Base-by-base conservation (phyloP, 2,888 invertebrate genomes). In the Ormia ochracea region DNA sequence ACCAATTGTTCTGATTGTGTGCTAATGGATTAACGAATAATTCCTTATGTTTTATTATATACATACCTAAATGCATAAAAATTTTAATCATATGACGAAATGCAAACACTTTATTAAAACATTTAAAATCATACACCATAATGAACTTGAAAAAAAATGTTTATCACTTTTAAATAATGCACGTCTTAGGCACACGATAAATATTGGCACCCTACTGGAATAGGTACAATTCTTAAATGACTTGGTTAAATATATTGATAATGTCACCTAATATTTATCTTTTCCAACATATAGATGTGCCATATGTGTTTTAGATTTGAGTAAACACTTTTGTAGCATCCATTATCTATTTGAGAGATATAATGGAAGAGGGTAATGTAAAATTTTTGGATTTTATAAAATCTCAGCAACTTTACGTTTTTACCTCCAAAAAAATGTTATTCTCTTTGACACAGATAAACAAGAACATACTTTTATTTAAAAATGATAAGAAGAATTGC, bases 401-500 rank as follows among this genome's bases (percentile, higher is more conserved):
- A 23, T 10, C 12, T n/a, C 3, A 2, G 12, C 23, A 48, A 1
- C 12, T n/a, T 48, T 48, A n/a, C n/a, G 12, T 45, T 45, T 19
- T 45, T 9, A 23, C 5, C n/a, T 48, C n/a, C 2, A 7, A n/a
- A 48, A 5, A 6, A 1, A 48, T 4, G 23, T 26, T 26, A 4
- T 2, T 5, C n/a, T n/a, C 23, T 26, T 9, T 26, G 23, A 48
- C 17, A 48, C n/a, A 12, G 21, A 10, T 23, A 21, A 50, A 10
- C 31, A 66, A 50, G 21, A n/a, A 21, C 31, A 36, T 28, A 26
- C 17, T 28, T 28, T 9, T 19, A 65, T 43, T 41, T 41, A 17
- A 50, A 48, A 58, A 23, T 43, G 21, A 23, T 26, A 52, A 54
- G 33, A 28, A 68, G 12, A 21, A 66, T 50, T 38, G 21, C 43